Base-by-base conservation (phyloP, 1,140 invertebrate genomes). In the Mizuhopecten yessoensis region DNA sequence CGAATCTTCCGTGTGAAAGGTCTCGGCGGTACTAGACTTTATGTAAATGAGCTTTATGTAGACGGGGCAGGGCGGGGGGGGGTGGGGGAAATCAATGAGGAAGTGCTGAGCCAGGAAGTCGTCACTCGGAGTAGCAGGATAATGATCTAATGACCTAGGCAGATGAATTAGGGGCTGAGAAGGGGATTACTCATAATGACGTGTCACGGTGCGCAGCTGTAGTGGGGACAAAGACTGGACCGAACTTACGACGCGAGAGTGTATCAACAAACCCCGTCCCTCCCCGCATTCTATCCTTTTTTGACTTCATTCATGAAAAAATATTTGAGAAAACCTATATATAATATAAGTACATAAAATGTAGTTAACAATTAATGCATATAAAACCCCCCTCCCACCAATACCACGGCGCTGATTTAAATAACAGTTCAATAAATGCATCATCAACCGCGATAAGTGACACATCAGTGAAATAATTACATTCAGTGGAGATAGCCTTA, bases 131-230 rank as follows among this genome's bases (percentile, higher is more conserved):
- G 15, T 1, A 29, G 57, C n/a, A n/a, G n/a, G n/a, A n/a, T n/a
- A n/a, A n/a, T n/a, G n/a, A n/a, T n/a, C n/a, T n/a, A n/a, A n/a
- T n/a, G n/a, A 75, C 5, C 57, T 5, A 11, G 23, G 23, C n/a
- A 13, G 36, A 39, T 75, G 20, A 3, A n/a, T 29, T 75, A n/a
- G 57, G 57, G 57, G 57, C 57, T 29, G 5, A 29, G 11, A 49
- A 49, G 45, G 45, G 57, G 57, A 75, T 75, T 75, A 75, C 57
- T 75, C 57, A 75, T 75, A n/a, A 9, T 29, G 57, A 75, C 29
- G 57, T 75, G 57, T 75, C 57, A 75, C 9, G n/a, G 23, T 17
- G 57, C 57, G 57, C 57, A 75, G 57, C 9, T 75, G 57, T 75
- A 9, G 57, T 45, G 17, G 10, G 42, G 42, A 45, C 42, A 45